A percentile compares a stretch with the other conserved stretches of the same genome.
These are phyloP conservation scores for Anguilla pacifica DNA, from an alignment of 2,797 vertebrate species.

Conservation along the genomic window DNA sequence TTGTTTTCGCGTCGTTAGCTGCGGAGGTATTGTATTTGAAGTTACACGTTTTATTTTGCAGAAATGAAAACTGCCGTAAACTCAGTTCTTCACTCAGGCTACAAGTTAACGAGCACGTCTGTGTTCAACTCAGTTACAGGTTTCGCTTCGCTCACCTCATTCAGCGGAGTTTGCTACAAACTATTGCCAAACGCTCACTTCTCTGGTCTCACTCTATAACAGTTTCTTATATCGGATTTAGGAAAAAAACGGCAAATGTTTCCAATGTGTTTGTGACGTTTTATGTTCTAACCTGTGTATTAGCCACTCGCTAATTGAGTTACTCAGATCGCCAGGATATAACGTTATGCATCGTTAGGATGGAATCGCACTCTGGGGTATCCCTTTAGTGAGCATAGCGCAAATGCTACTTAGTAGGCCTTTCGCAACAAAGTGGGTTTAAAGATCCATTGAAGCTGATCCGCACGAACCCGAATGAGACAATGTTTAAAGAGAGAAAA, in stretches of 20 bases:
- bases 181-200: constrained; percentile 40
- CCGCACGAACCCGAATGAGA: background rate
- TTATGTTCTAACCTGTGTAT: background rate
- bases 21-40: background rate
- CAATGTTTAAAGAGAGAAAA: background rate
- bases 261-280: background rate
- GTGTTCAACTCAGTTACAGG: constrained; percentile 52
- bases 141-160: constrained; percentile 57
- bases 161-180: constrained; percentile 39
- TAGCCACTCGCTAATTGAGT: background rate
- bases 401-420: background rate
- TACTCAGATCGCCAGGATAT: background rate
- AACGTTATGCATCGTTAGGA: background rate
- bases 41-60: constrained; percentile 10
- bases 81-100: constrained; percentile 48
- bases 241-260: background rate
- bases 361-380: background rate
- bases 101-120: constrained; percentile 39
- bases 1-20: background rate
- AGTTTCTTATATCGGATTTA: background rate
- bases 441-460: constrained; percentile 2
- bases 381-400: background rate
- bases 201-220: background rate
- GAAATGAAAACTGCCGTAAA: constrained; percentile 53
- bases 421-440: background rate